A percentile compares a stretch with the other conserved stretches of the same genome.
phyloP scores from a whole-genome alignment of 2,797 vertebrate genomes.

The Siniperca undulata region DNA sequence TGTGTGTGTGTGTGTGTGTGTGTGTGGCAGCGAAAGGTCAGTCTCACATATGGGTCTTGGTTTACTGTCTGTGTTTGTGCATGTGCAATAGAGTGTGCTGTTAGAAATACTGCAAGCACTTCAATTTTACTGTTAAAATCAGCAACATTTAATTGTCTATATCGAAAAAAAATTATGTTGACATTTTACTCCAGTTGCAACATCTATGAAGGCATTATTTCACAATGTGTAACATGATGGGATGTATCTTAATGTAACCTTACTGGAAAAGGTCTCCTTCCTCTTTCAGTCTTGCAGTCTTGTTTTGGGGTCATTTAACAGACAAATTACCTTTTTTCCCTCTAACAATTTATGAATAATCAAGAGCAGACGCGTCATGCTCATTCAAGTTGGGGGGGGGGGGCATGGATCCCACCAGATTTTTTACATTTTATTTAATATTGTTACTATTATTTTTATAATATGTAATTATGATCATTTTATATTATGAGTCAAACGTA shows the following conservation, averaged over 20 bases:
- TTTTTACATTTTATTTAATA: too few species aligned
- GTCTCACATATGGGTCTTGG: constrained; percentile 19
- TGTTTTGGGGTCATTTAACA: not conserved
- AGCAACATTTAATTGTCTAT: not conserved
- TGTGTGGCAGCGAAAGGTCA: constrained; percentile 23
- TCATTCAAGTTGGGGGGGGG: too few species aligned
- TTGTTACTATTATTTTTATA: too few species aligned
- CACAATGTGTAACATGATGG: not conserved
- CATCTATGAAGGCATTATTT: not conserved
- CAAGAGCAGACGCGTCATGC: too few species aligned
- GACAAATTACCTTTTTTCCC: not conserved
- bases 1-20: constrained; percentile 22
- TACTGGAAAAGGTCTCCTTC: not conserved
- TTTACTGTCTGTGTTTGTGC: constrained; percentile 20
- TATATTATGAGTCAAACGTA: too few species aligned
- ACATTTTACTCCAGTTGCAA: not conserved
- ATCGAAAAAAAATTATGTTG: not conserved
- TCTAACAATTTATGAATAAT: not conserved
- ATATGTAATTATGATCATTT: too few species aligned
- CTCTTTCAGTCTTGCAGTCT: not conserved
- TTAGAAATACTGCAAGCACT: constrained; percentile 4
- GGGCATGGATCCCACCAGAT: too few species aligned
- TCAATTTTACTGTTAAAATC: constrained; percentile 12
- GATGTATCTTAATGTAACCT: not conserved
- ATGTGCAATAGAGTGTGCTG: not conserved